phyloP scores from a whole-genome alignment of 2,888 invertebrate genomes.

The Agriopis marginaria region DNA sequence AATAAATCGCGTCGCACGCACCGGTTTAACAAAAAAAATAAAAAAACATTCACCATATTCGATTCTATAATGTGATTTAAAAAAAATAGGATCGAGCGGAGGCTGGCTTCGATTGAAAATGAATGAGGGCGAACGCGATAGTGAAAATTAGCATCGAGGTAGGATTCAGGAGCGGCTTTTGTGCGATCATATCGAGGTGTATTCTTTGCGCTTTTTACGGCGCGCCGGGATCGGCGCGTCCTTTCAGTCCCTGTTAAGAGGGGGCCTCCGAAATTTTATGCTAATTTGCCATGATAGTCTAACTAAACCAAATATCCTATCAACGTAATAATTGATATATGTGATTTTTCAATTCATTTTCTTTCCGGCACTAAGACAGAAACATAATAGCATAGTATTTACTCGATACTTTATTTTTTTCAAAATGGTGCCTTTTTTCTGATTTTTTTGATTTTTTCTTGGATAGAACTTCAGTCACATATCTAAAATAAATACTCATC shows the following conservation, averaged over 20 bases:
- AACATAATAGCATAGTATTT: too few relatives aligned
- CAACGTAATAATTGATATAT: too few relatives aligned
- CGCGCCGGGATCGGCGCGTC: constrained; percentile 71
- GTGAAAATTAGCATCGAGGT: constrained; percentile 87
- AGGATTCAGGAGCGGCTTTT: constrained; percentile 85
- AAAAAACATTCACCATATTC: constrained; percentile 85
- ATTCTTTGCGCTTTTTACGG: constrained; percentile 86
- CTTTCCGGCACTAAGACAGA: too few relatives aligned
- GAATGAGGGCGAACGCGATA: constrained; percentile 86
- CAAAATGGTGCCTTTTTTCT: too few relatives aligned
- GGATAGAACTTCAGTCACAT: too few relatives aligned
- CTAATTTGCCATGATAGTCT: too few relatives aligned
- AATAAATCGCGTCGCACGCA: constrained; percentile 86
- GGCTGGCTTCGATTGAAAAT: constrained; percentile 85
- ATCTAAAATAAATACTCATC: too few relatives aligned
- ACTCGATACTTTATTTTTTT: too few relatives aligned
- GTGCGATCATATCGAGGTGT: constrained; percentile 87
- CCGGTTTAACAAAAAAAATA: constrained; percentile 76
- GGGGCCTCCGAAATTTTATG: too few relatives aligned
- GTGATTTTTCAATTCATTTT: too few relatives aligned
- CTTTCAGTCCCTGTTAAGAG: constrained; percentile 80
- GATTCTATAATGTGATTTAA: constrained; percentile 85
- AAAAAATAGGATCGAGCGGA: constrained; percentile 84
- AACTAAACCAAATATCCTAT: too few relatives aligned
- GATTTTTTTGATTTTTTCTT: too few relatives aligned